These are phyloP conservation scores for Drosophila ercepeae DNA, from an alignment of 1,140 invertebrate species.

Conservation along the genomic window DNA sequence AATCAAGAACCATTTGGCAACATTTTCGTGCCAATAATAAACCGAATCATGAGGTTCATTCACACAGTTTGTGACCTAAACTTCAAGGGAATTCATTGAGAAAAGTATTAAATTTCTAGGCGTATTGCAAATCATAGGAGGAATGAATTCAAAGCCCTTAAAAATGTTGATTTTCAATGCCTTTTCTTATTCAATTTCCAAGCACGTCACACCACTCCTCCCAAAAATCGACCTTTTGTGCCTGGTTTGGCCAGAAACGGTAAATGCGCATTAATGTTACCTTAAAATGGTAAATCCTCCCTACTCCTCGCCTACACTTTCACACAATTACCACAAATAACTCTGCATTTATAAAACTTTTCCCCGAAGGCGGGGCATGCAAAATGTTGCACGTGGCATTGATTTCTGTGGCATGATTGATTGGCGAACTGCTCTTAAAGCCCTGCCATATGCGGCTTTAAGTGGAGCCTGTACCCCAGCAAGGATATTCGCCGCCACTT, in stretches of 20 bases:
- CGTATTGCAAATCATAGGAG: not conserved
- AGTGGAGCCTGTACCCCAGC: not conserved
- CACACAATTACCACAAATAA: constrained; percentile 41
- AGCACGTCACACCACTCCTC: constrained; percentile 25
- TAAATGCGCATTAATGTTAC: constrained; percentile 44
- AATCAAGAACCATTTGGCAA: constrained; percentile 72
- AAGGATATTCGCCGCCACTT: not conserved
- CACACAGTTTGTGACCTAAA: not conserved
- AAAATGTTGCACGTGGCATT: constrained; percentile 45
- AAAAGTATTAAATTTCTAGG: not conserved
- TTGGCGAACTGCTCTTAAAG: constrained; percentile 23
- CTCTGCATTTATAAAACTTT: constrained; percentile 19
- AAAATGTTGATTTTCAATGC: constrained; percentile 37
- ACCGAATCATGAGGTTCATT: constrained; percentile 9
- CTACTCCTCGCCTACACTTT: not conserved
- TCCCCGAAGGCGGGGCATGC: constrained; percentile 9
- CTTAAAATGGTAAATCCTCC: constrained; percentile 28
- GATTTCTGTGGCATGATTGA: constrained; percentile 36
- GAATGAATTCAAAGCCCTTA: not conserved
- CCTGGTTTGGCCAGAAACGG: constrained; percentile 6
- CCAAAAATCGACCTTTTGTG: constrained; percentile 9
- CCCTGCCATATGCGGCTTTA: not conserved
- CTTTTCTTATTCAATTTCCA: constrained; percentile 40
- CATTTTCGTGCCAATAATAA: constrained; percentile 72
- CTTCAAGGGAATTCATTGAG: not conserved